Evolutionary conservation across 2,797 vertebrate genomes (phyloP), one percentile per base, ranked within the genome.

Genomic region (Cossypha caffra): DNA sequence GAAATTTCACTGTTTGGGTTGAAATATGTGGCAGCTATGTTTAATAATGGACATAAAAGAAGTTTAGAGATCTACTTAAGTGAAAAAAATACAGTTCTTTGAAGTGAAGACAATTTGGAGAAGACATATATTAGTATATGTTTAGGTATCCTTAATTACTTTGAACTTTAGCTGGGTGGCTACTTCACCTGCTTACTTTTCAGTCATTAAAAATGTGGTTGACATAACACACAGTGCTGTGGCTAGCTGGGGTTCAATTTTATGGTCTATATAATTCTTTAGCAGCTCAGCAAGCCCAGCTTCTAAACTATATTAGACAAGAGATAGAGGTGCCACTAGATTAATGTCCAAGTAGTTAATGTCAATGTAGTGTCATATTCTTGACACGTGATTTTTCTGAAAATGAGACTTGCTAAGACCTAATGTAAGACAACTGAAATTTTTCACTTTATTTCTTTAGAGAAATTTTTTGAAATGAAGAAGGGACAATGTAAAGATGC

Each of bases 391-490:
- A 42, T 67, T 91, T 91, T 83, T 50, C 52, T 88, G 57, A 59
- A 58, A 67, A 66, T 0, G 7, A 54, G n/a, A 57, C 10, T 90
- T 90, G 37, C 29, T 68, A 74, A 88, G 52, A 31, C 13, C 7
- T 51, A 42, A 72, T 74, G 52, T 64, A 57, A 81, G 47, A 66
- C 13, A 91, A 91, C 91, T 95, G 72, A 96, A 89, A 87, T 59
- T 63, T 93, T 24, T 52, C 51, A 35, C 57, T 52, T 93, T 92
- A 52, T 95, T 96, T 86, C 96, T 95, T 55, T 79, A 99, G 99
- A 99, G 98, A 99, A 99, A 96, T 99, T 99, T 97, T 99, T 99
- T 98, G 99, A 99, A 98, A 99, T 99, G 99, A 99, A 99, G 98
- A 99, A 99, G 96, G 99, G 99, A 83, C 99, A 99, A 79, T 99